Evolutionary conservation across 2,888 invertebrate species (phyloP), one percentile per base, ranked within the genome.

Genomic region (Andrena flavipes): DNA sequence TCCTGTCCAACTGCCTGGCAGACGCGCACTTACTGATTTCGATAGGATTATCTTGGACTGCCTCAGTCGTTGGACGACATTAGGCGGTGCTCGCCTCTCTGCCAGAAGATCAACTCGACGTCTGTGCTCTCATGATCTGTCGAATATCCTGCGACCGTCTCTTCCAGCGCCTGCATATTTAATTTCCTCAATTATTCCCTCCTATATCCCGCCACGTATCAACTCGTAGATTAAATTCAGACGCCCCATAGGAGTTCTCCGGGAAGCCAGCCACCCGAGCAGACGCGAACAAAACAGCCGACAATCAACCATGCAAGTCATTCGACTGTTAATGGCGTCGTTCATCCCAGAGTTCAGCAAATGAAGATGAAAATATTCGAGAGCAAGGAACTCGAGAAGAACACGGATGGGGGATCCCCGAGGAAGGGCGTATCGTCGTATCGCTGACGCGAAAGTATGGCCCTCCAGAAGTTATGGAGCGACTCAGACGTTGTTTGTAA

Each of bases 21-120:
- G 74, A 75, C 86, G 70, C 71, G 74, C 86, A 62, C 78, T 84
- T 76, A 82, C 72, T 30, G 79, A 70, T 82, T 64, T 73, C 80
- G 13, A 74, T 64, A 60, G 26, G 56, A 70, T 69, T 63, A 69
- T 26, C 62, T 67, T 60, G 30, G 56, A 48, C 23, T 26, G 29
- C 33, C 13, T 23, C 51, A n/a, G 56, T 49, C 20, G 48, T 48
- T 80, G 51, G 62, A 71, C 67, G 69, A 70, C 48, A 23, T 71
- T 64, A 71, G 42, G 6, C 23, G 33, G 16, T 35, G 59, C 7
- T 65, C 59, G 59, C 54, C 54, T 54, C 10, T 7, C 62, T 51
- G 20, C 29, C 77, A 7, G 10, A 0, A 42, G 62, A 30, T 49
- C 64, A 65, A 75, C 13, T n/a, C 26, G 42, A 56, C 49, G 48